A percentile compares a stretch with the other conserved stretches of the same genome.
These are phyloP conservation scores for Tympanuchus pallidicinctus DNA, from an alignment of 2,113 vertebrate species.

Conservation along the genomic window DNA sequence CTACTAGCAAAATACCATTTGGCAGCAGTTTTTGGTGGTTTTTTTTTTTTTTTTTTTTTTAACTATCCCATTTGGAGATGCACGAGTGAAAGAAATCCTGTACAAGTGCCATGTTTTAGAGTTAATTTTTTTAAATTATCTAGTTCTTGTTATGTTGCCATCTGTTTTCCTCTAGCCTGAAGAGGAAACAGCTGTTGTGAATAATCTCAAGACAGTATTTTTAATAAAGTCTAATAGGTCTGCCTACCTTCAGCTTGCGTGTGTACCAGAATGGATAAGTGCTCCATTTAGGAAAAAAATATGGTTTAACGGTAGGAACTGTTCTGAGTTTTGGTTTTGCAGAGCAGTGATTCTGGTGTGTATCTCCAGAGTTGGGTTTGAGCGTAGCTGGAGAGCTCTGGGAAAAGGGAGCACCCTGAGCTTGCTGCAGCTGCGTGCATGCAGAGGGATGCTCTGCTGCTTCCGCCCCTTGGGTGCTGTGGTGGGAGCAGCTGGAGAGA, in stretches of 20 bases:
- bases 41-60: neutral
- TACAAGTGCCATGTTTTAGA: conserved; percentile 57
- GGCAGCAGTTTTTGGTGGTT: neutral
- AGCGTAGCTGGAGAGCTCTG: neutral
- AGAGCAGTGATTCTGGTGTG: neutral
- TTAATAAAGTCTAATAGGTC: conserved; percentile 57
- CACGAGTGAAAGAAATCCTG: conserved; percentile 54
- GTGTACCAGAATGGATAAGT: neutral
- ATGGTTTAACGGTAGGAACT: neutral
- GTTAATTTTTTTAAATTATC: conserved; percentile 64
- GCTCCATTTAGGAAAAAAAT: neutral
- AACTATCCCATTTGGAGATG: conserved; percentile 36
- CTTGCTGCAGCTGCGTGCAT: neutral
- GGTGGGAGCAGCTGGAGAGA: neutral
- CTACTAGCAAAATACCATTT: conserved; percentile 49
- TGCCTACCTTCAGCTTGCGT: conserved; percentile 51
- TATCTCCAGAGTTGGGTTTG: neutral
- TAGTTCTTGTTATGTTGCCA: conserved; percentile 61
- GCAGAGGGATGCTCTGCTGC: neutral
- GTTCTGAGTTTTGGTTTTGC: neutral
- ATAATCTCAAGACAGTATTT: conserved; percentile 54
- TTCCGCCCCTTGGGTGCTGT: neutral
- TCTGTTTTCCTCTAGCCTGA: conserved; percentile 67
- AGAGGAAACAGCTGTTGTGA: conserved; percentile 70
- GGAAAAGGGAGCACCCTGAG: neutral